Percentiles rank a stretch among this genome's conserved stretches.
These are phyloP conservation scores for Rhinoderma darwinii DNA, from an alignment of 2,113 vertebrate genomes.

Conservation along the genomic window DNA sequence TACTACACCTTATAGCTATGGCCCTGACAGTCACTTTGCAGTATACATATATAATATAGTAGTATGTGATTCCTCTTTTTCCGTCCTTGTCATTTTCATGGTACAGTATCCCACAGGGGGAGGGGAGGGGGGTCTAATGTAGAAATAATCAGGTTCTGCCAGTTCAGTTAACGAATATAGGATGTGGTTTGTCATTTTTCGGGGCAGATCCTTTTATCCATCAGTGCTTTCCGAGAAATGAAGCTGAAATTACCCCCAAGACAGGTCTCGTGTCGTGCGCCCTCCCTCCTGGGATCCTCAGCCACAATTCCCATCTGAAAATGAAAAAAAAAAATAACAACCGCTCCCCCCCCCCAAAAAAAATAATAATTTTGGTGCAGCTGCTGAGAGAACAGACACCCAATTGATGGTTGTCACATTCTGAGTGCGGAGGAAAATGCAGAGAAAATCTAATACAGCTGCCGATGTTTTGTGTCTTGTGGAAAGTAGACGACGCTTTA, in stretches of 20 bases:
- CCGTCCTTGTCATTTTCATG: conserved; percentile 4
- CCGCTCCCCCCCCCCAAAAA: not conserved
- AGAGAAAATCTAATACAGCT: conserved; percentile 3
- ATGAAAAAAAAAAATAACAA: not conserved
- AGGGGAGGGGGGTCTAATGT: not conserved
- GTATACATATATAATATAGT: not conserved
- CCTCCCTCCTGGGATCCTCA: conserved; percentile 9
- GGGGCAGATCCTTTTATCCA: conserved; percentile 19
- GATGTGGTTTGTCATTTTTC: conserved; percentile 50
- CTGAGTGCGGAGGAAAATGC: not conserved
- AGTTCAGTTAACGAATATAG: conserved; percentile 55
- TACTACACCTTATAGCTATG: no score
- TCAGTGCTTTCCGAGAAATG: conserved; percentile 43
- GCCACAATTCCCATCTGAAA: conserved; percentile 2
- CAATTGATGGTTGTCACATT: conserved; percentile 18
- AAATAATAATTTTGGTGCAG: conserved; percentile 2
- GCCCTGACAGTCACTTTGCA: not conserved
- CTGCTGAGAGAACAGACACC: conserved; percentile 10
- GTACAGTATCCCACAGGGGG: not conserved
- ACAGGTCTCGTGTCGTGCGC: not conserved
- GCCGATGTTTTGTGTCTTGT: not conserved
- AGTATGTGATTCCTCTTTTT: not conserved
- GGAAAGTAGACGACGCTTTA: not conserved
- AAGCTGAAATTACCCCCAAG: not conserved
- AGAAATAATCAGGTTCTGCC: not conserved